Base-by-base conservation (phyloP, 2,888 invertebrate species). In the Mythimna pallens region DNA sequence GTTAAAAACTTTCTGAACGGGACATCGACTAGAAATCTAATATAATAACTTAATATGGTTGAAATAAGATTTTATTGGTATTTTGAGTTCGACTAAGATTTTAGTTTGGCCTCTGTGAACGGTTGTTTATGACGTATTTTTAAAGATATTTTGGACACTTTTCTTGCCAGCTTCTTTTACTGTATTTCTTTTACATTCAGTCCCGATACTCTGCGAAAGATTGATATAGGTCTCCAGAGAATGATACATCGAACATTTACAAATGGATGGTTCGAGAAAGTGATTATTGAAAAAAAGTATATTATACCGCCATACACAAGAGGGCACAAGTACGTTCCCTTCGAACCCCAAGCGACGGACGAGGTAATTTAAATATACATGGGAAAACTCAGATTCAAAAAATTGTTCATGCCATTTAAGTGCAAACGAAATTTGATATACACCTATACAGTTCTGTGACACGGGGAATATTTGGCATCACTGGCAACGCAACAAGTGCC, bases 401-500 rank as follows among this genome's bases (percentile, higher is more conserved):
- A 20, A 1, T 22, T n/a, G 68, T 57, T 65, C 55, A 36, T 9
- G 30, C 34, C 59, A 55, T 66, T 59, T 78, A 78, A 71, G 36
- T 65, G 62, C 57, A 47, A 68, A 79, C 65, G n/a, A 58, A 65
- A 80, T 80, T 85, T 76, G 68, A 73, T 82, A 84, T 88, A 86
- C 6, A 47, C 6, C 17, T 82, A 78, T 71, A 78, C 64, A 76
- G 63, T 66, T 70, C n/a, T 58, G 59, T 63, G 76, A 73, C 71
- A 73, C 61, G 54, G 62, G 63, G 58, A 47, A 69, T 85, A 84
- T 88, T 90, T 91, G 88, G 87, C 87, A 89, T 59, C 70, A 75
- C 59, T 80, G 81, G 66, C 73, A 83, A 80, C 40, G 90, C 92
- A 92, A 92, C 92, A 92, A 92, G 92, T 92, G 82, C 87, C 80